Base-by-base conservation (phyloP, 1,140 invertebrate species). In the Phenacoccus solenopsis region DNA sequence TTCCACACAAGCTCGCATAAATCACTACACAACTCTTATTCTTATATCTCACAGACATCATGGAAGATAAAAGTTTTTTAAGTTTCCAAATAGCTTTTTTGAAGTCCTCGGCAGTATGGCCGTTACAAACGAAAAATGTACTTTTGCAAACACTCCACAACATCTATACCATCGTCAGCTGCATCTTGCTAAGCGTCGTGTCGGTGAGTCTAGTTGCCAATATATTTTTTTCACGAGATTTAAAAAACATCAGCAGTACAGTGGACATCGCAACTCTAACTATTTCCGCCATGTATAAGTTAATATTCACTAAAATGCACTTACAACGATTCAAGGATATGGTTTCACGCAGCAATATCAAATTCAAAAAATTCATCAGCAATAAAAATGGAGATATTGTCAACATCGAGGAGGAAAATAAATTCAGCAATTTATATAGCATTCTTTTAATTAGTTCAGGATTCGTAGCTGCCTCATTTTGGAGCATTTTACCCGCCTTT, bases 221-320 rank as follows among this genome's bases (percentile, higher is more conserved):
- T 24, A 69, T 25, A 2, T 2, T 35, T 56, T 35, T 69, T 20
- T 32, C 28, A 25, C 1, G 4, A 1, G 69, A 70, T 30, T 56
- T 70, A 56, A 59, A 57, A 61, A 28, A 70, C n/a, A 27, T 70
- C 32, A 27, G 49, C 49, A 30, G 49, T 21, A 70, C 49, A 9
- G 69, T 70, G 49, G 69, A 70, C 56, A 32, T 70, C 2, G 27
- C 49, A 32, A 70, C 69, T 12, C 56, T 70, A 3, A 70, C 69
- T 2, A 28, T 59, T 10, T 70, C 69, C n/a, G 69, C 32, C 16
- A 9, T 56, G 10, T 70, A 70, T 49, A 70, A 70, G 28, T n/a
- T 27, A n/a, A 20, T 59, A 1, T 70, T 24, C 49, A 24, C 64
- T 9, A 30, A 20, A 20, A 1, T 27, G 13, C 56, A 70, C 22